Base-by-base conservation (phyloP, 1,140 invertebrate species). In the Ptiloglossa arizonensis region DNA sequence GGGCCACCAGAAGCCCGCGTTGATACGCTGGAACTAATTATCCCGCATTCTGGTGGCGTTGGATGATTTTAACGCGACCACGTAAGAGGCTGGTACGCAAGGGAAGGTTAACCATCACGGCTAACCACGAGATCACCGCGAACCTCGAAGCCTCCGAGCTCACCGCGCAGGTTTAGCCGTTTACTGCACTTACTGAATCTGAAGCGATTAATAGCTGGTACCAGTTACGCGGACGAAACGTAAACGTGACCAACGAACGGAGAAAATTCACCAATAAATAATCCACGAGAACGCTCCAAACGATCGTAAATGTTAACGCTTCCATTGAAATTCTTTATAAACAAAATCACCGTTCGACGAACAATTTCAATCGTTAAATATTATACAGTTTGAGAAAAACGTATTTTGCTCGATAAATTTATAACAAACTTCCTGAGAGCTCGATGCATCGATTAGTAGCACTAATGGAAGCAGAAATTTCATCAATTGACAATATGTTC, bases 91-190 rank as follows among this genome's bases (percentile, higher is more conserved):
- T 59, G 6, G 64, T 35, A n/a, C 48, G 46, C 57, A 38, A 19
- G 22, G 68, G 41, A 46, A 15, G 57, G 75, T 71, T 77, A 77
- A 77, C 67, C 75, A 50, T 56, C 57, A 38, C 57, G 68, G 75
- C 60, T 54, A 38, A 50, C 75, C 75, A n/a, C 75, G 68, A 71
- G 75, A 56, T 77, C 67, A 63, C 75, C 46, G 38, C 67, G 67
- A 62, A 77, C 67, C 75, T 77, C 75, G 44, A 71, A 27, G 67
- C 67, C 63, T 77, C 46, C 75, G 57, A 63, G 46, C 75, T 71
- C 68, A 62, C 68, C 32, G 54, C 41, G 66, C 56, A 24, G 24
- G 35, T 70, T 62, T 52, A 77, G 15, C 50, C 35, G 24, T 15
- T 13, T 24, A 13, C 46, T 38, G 56, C 68, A 60, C 75, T 52